Evolutionary conservation across 2,888 invertebrate genomes (phyloP).

Genomic region (Sympetrum striolatum): DNA sequence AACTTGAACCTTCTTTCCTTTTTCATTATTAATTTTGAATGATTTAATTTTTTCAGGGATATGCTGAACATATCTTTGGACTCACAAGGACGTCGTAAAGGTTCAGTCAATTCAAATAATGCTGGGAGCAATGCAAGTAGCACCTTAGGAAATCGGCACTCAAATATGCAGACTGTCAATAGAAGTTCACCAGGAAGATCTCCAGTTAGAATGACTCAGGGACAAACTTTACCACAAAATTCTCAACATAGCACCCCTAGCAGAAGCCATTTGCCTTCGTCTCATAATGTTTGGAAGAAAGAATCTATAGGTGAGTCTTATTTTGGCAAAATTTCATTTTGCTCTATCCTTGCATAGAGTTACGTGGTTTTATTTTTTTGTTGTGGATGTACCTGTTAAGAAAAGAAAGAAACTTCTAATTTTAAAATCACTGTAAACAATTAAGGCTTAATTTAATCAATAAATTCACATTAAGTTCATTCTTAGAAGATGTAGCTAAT

Average conservation of each 20-base stretch:
- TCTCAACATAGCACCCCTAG: not conserved
- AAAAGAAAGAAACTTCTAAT: no score
- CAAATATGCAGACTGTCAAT: not conserved
- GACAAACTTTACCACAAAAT: not conserved
- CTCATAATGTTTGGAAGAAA: conserved; percentile 48
- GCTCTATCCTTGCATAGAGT: no score
- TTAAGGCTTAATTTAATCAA: no score
- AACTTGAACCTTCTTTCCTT: not conserved
- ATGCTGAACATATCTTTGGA: conserved; percentile 46
- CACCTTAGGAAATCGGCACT: conserved; percentile 16
- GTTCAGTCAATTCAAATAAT: conserved; percentile 28
- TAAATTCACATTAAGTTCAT: no score
- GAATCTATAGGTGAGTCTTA: conserved; percentile 40
- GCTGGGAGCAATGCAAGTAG: conserved; percentile 44
- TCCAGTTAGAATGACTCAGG: not conserved
- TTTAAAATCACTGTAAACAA: no score
- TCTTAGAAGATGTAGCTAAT: no score
- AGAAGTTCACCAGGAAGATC: conserved; percentile 25
- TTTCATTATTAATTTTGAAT: not conserved
- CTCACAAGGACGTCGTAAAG: conserved; percentile 31
- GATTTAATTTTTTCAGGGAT: conserved; percentile 42
- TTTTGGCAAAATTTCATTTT: not conserved
- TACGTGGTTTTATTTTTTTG: no score
- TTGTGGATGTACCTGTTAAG: no score
- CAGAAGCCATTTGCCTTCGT: conserved; percentile 31